phyloP scores from a whole-genome alignment of 2,888 invertebrate species.

The Steinernema carpocapsae region DNA sequence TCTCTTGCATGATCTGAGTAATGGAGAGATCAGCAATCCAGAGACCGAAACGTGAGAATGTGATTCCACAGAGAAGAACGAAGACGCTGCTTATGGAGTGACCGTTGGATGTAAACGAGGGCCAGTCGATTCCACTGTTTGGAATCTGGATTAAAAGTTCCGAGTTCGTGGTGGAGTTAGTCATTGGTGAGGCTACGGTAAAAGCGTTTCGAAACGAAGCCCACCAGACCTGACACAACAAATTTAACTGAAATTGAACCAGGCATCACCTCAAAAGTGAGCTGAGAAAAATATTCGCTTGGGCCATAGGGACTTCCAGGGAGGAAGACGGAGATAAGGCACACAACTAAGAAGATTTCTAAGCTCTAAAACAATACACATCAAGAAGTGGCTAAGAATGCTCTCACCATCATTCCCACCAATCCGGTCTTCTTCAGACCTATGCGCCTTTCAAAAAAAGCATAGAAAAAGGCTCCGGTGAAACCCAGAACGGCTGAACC shows the following conservation, averaged over 20 bases:
- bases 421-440: constrained; percentile 58
- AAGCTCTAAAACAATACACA: constrained; percentile 58
- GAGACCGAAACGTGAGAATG: constrained; percentile 57
- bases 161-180: background rate
- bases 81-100: constrained; percentile 51
- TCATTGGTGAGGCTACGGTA: constrained; percentile 2
- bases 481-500: constrained; percentile 53
- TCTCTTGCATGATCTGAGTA: constrained; percentile 61
- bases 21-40: constrained; percentile 65
- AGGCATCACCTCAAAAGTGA: constrained; percentile 3
- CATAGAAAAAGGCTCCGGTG: constrained; percentile 49
- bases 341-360: constrained; percentile 60
- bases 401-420: too few species aligned
- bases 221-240: constrained; percentile 18
- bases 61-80: constrained; percentile 64
- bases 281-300: constrained; percentile 42
- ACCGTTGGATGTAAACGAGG: constrained; percentile 48
- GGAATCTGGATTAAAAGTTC: background rate
- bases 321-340: constrained; percentile 53
- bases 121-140: constrained; percentile 7
- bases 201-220: constrained; percentile 1
- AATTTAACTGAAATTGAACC: background rate
- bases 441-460: constrained; percentile 42
- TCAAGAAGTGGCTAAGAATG: too few species aligned
- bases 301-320: constrained; percentile 62